Base-by-base conservation (phyloP, 2,113 vertebrate genomes). In the Anolis sagrei region DNA sequence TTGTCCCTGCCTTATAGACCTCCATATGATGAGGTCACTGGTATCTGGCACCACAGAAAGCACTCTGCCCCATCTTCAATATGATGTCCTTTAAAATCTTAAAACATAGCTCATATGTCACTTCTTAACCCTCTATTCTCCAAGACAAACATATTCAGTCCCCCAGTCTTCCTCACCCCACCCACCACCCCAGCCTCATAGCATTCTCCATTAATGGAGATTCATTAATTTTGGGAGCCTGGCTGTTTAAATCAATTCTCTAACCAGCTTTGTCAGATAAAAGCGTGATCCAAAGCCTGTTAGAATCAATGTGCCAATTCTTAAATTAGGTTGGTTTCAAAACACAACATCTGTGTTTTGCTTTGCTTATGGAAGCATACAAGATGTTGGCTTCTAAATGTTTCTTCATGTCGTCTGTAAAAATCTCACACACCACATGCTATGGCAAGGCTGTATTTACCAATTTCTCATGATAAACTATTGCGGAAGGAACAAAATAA, bases 241-340 rank as follows among this genome's bases (percentile, higher is more conserved):
- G 70, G 14, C 23, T 86, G 70, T 81, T 86, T 74, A 81, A 86
- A 80, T 86, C 77, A 86, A 51, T 81, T 86, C 75, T n/a, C 69
- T 74, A 66, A 9, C n/a, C n/a, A 86, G 36, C 21, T 25, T 74
- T 18, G 5, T 86, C 54, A 49, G 10, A 49, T 62, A 74, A 58
- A 36, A 68, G 75, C 86, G 44, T 32, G 48, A 80, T 76, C 32
- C 69, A 61, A 73, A 58, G 39, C 10, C 72, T 90, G 89, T 76
- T 90, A 84, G 92, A 6, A 1, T 89, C 87, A 86, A 69, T 82
- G 74, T 75, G 86, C 16, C 83, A 70, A 87, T 78, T 92, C 73
- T 8, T 36, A 79, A 39, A 89, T 70, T 89, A 89, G 86, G 89
- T 51, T 84, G 9, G 1, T 64, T 82, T 81, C 29, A 1, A 54